Base-by-base conservation (phyloP, 2,113 vertebrate species). In the Corythaeola cristata region DNA sequence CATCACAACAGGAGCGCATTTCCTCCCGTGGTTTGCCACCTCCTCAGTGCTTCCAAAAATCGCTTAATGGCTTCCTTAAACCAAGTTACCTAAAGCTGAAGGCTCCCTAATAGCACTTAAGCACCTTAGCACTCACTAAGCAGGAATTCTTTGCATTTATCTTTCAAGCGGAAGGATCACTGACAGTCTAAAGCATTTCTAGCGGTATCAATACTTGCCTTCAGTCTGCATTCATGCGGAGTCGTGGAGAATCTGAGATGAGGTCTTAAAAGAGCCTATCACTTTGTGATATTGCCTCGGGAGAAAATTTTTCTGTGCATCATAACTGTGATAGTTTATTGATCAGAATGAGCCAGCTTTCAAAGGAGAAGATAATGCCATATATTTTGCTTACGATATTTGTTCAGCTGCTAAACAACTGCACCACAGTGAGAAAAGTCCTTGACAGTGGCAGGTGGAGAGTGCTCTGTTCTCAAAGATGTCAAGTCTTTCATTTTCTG, bases 261-360 rank as follows among this genome's bases (percentile, higher is more conserved):
- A 82, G 47, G 88, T 44, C 60, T 94, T 90, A 79, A 63, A 92
- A 92, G 15, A 77, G 5, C 23, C 75, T 82, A 71, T 94, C 58
- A 12, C 73, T 87, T 79, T 64, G 58, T 80, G 30, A 33, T 84
- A 84, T 55, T 91, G 47, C 33, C 49, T 76, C 81, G 55, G 64
- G 60, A 64, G 27, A 93, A 63, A 62, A 78, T 62, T 49, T 81
- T 90, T 94, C 75, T 41, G 30, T 32, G 49, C 68, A 24, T 93
- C 47, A 4, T 74, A 83, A 87, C 52, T 59, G 62, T 79, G 23
- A 90, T 93, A 85, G 73, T 59, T 97, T 94, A 82, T 96, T 94
- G 95, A 93, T 96, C 67, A 92, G 85, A 88, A 39, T 58, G 52
- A 90, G 32, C 8, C 35, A 82, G 3, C 49, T 67, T 91, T 86